Evolutionary conservation across 2,888 invertebrate species (phyloP), one percentile per base, ranked within the genome.

Genomic region (Thelaira solivaga): DNA sequence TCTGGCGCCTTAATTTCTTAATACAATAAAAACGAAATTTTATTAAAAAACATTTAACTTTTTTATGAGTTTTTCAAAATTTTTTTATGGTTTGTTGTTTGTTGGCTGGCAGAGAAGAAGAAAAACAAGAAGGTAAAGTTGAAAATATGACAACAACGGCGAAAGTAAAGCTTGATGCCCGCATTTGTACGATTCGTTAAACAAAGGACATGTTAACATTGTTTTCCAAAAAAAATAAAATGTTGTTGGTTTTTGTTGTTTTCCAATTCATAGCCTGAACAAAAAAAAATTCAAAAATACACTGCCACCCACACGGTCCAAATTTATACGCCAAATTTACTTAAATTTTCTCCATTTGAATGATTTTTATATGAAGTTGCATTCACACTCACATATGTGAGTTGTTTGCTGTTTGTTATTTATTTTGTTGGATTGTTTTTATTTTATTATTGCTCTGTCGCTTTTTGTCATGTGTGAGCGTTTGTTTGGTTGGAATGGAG

Each of bases 181-280:
- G 88, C 88, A 88, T 88, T 87, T 87, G 85, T 83, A 87, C 87
- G 88, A 88, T 88, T 88, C 88, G 88, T 88, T 88, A 88, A 88
- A 88, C 88, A 88, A 87, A 86, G 87, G 87, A 88, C 87, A 88
- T 86, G 87, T 88, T 86, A 84, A 59, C 73, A 67, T 62, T 80
- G 72, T 68, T 71, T 74, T 79, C 41, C 1, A 47, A 64, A 62
- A n/a, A n/a, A n/a, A n/a, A n/a, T n/a, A n/a, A n/a, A 71, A 26
- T 24, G n/a, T 51, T 59, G 18, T 45, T 59, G 20, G 10, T 71
- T 24, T 59, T 51, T 61, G 26, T 36, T 47, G 7, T 65, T 41
- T 61, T 55, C 10, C 8, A 16, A 43, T 45, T 22, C 36, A 43
- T 49, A 55, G 62, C 59, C 24, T 57, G 43, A 20, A n/a, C n/a